Base-by-base conservation (phyloP, 1,140 invertebrate genomes). In the Lethocerus indicus region DNA sequence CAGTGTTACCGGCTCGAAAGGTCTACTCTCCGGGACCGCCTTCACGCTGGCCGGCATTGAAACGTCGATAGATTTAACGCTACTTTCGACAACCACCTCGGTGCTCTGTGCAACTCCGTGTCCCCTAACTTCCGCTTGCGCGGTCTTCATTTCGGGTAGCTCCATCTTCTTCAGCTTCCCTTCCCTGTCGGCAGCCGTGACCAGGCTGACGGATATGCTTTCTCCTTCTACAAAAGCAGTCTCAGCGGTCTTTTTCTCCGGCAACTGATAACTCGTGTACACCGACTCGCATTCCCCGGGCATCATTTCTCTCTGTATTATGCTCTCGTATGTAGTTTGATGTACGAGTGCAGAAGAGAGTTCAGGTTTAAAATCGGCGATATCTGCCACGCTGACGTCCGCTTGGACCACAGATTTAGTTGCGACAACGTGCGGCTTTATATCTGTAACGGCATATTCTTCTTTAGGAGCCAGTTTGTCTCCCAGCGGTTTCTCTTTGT, bases 401-500 rank as follows among this genome's bases (percentile, higher is more conserved):
- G 67, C 60, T 24, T 64, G 21, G 45, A 72, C 56, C 63, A 74
- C 69, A 42, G 67, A 67, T 54, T 66, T 71, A 0, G 67, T 63
- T 2, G 74, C 72, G 27, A 76, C 67, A 41, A 56, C 57, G 56
- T 74, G 66, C 13, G 66, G 57, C 53, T 65, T 61, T 49, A 75
- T 64, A 35, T 70, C 64, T 12, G 73, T 40, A 2, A 59, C 58
- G 25, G 74, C 71, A 61, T 68, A 63, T 3, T 55, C 60, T 42
- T 54, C 54, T 50, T 57, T 56, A 26, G 55, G 57, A 29, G 25
- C 47, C 42, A 51, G 51, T 23, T 35, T n/a, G 23, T 63, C 52
- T 18, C 56, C 53, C 24, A 74, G 57, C 37, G 57, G 27, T 28
- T 61, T 64, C 63, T 76, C 74, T 60, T 47, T 52, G 44, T 58